Percentiles rank a stretch among this genome's conserved stretches.
Evolutionary conservation across 2,797 vertebrate species (phyloP).

Genomic region (Scolopax rusticola): DNA sequence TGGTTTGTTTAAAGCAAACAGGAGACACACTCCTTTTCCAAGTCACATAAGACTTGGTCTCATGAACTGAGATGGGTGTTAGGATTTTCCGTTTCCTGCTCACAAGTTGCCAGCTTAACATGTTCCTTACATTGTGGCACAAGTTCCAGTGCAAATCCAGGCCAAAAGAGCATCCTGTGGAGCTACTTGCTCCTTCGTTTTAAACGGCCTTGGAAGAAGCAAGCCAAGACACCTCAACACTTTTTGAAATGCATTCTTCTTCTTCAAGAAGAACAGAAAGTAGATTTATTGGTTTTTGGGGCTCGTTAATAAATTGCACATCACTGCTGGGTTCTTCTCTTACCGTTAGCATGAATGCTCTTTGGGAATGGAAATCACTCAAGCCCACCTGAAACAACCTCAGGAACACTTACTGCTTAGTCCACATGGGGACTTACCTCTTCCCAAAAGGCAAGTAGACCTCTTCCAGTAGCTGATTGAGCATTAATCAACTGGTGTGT

Average conservation of each 20-base stretch:
- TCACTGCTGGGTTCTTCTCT: neutral
- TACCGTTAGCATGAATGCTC: neutral
- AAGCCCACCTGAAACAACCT: neutral
- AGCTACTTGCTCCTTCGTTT: neutral
- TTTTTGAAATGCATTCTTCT: neutral
- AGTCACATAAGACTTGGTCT: neutral
- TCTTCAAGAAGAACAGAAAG: neutral
- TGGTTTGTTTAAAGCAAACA: neutral
- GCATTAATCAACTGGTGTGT: neutral
- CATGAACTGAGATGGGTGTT: neutral
- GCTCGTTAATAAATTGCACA: neutral
- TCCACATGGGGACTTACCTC: neutral
- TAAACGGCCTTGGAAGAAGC: neutral
- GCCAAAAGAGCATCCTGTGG: neutral
- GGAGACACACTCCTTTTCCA: neutral
- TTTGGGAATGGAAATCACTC: neutral
- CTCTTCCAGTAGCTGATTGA: neutral
- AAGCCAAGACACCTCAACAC: neutral
- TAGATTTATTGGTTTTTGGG: neutral
- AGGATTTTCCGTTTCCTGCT: neutral
- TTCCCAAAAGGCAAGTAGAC: neutral
- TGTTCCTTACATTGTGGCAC: neutral
- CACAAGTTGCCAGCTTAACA: neutral
- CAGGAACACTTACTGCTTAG: neutral
- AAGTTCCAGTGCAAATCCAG: neutral